phyloP scores from a whole-genome alignment of 23 tunicate species.

The Halocynthia roretzi region DNA sequence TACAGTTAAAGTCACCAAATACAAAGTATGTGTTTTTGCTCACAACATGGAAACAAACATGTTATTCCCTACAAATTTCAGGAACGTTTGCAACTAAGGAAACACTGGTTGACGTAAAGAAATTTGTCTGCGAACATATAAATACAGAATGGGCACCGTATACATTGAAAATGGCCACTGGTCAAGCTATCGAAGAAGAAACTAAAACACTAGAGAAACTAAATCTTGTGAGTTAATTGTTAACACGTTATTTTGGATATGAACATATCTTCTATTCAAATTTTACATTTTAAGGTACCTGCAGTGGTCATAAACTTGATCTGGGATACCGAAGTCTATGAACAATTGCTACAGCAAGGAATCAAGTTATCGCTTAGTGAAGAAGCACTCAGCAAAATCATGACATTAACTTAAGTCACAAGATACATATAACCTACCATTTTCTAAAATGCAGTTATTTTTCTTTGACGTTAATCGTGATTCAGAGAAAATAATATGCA shows the following conservation, averaged over 20 bases:
- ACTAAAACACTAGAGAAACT: conserved; percentile 20
- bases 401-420: too few species aligned
- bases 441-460: too few species aligned
- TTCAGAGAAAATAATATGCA: too few species aligned
- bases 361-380: conserved; percentile 21
- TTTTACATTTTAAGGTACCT: conserved; percentile 34
- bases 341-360: conserved; percentile 54
- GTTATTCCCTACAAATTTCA: not conserved
- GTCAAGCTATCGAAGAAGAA: conserved; percentile 36
- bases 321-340: conserved; percentile 60
- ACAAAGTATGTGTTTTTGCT: not conserved
- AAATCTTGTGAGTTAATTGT: conserved; percentile 24
- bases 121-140: conserved; percentile 50
- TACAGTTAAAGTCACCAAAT: not conserved
- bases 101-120: conserved; percentile 34
- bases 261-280: not conserved
- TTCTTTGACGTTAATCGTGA: too few species aligned
- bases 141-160: conserved; percentile 45
- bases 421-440: too few species aligned
- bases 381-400: conserved; percentile 1
- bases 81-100: conserved; percentile 70
- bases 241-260: not conserved
- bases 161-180: conserved; percentile 29
- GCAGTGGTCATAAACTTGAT: conserved; percentile 43
- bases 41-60: not conserved